Base-by-base conservation (phyloP, 1,140 invertebrate genomes). In the Spodoptera litura region DNA sequence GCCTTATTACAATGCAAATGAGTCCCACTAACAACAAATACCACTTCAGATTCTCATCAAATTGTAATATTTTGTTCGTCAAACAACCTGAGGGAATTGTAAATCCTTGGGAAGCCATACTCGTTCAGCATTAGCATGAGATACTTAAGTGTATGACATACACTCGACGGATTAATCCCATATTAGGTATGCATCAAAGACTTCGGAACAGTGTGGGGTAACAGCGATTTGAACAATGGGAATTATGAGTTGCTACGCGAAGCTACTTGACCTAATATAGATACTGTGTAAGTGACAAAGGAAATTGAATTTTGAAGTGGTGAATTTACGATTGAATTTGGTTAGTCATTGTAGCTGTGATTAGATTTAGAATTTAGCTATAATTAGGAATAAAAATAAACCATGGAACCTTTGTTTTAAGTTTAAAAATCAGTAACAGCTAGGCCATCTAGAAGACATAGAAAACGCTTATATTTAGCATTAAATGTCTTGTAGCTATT, bases 181-280 rank as follows among this genome's bases (percentile, higher is more conserved):
- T 90, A 90, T 94, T 93, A 94, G 81, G 82, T 88, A 94, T 93
- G 91, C 93, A 92, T 93, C 91, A 94, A 94, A 94, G 88, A 81
- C 84, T 85, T 13, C 0, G 76, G 82, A 90, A 86, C 84, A 83
- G 86, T 79, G 90, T 90, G 87, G 88, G 74, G 84, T 88, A 84
- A 78, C 80, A 85, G 85, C 84, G 91, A 92, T 90, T 92, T 84
- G 89, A 93, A 94, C 91, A 93, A 94, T 94, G 86, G 85, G 78
- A 79, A 92, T 91, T 91, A 92, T 89, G 88, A 89, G 87, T 44
- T 80, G 87, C 87, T 85, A 92, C 85, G 74, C 84, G 78, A 86
- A 83, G 81, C 87, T 83, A 82, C 91, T 94, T 93, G 92, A 94
- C 92, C 91, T 87, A 93, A 84, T 86, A 91, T 90, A 85, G 87